A percentile compares a stretch with the other conserved stretches of the same genome.
Evolutionary conservation across 2,113 vertebrate genomes (phyloP).

Genomic region (Cavia aperea): DNA sequence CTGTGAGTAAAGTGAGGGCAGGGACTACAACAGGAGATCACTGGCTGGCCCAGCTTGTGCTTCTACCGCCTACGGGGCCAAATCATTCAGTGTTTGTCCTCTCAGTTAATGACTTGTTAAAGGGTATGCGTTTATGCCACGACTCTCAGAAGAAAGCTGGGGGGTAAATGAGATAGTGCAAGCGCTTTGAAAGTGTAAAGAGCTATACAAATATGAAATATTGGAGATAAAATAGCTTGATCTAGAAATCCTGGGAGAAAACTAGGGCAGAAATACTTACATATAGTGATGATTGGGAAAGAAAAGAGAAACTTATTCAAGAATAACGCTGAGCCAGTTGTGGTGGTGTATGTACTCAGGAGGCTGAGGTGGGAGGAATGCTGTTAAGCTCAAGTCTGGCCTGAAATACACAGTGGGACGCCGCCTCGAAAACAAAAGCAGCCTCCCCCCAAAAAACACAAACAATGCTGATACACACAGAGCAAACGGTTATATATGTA

Average conservation of each 20-base stretch:
- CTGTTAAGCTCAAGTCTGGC: not conserved
- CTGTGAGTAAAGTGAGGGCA: not conserved
- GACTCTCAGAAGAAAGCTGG: not conserved
- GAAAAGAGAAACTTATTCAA: not conserved
- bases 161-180: not conserved
- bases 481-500: not conserved
- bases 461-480: not conserved
- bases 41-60: not conserved
- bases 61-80: not conserved
- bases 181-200: not conserved
- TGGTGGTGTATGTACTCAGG: not conserved
- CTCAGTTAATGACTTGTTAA: constrained; percentile 3
- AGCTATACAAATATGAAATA: not conserved
- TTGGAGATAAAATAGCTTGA: not conserved
- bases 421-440: not conserved
- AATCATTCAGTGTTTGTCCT: not conserved
- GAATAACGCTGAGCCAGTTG: not conserved
- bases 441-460: not conserved
- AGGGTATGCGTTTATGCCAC: not conserved
- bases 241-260: not conserved
- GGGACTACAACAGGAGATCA: not conserved
- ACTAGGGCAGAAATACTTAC: not conserved
- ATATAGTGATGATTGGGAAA: not conserved
- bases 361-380: not conserved
- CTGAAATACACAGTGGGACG: not conserved